These are phyloP conservation scores for Anagrus nilaparvatae DNA, from an alignment of 1,140 invertebrate genomes.

Conservation along the genomic window DNA sequence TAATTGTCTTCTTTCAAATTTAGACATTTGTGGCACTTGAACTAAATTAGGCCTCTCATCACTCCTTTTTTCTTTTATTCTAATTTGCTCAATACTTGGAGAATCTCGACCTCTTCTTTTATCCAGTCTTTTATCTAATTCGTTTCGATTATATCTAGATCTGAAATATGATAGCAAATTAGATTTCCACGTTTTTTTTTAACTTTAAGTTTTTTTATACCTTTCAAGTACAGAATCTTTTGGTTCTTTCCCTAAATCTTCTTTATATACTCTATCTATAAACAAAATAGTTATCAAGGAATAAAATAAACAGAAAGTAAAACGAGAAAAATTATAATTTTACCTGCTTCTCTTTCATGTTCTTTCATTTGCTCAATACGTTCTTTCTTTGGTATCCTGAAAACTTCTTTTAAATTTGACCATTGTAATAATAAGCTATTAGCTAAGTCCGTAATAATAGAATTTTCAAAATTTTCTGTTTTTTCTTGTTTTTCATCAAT, in stretches of 20 bases:
- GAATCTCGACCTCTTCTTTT: constrained; percentile 37
- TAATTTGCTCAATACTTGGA: constrained; percentile 31
- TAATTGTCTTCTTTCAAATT: constrained; percentile 60
- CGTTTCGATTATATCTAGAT: constrained; percentile 30
- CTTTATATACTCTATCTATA: constrained; percentile 43
- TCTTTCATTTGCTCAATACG: constrained; percentile 87
- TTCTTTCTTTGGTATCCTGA: constrained; percentile 91
- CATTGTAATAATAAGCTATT: constrained; percentile 60
- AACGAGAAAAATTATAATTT: constrained; percentile 10
- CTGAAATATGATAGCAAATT: constrained; percentile 25
- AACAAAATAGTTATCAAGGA: neutral
- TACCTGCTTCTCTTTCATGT: constrained; percentile 76
- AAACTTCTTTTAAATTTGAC: constrained; percentile 77
- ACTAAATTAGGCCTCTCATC: constrained; percentile 35
- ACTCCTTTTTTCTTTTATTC: constrained; percentile 33
- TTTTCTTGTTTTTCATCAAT: constrained; percentile 19
- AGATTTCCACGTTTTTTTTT: constrained; percentile 11
- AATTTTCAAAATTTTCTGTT: constrained; percentile 26
- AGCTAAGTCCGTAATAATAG: constrained; percentile 48
- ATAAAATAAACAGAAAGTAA: constrained; percentile 1
- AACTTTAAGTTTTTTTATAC: constrained; percentile 20
- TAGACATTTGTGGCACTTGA: constrained; percentile 46
- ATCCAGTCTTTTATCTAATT: constrained; percentile 32
- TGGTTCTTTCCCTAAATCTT: constrained; percentile 40
- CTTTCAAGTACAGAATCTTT: constrained; percentile 36